A percentile compares a stretch with the other conserved stretches of the same genome.
These are phyloP conservation scores for Datnioides undecimradiatus DNA, from an alignment of 2,113 vertebrate species.

Conservation along the genomic window DNA sequence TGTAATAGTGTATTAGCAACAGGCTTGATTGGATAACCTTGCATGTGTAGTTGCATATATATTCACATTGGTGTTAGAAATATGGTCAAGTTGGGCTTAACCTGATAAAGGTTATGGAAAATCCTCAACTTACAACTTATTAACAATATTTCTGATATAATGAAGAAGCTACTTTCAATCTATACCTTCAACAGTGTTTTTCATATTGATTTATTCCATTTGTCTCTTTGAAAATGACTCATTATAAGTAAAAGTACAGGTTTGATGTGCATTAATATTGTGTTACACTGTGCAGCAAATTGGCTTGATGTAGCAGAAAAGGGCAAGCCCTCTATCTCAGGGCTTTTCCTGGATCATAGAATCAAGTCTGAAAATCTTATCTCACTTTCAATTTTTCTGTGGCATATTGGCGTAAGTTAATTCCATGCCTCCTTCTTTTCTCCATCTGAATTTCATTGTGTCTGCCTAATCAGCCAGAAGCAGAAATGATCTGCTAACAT, in stretches of 20 bases:
- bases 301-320: slow-evolving; percentile 29
- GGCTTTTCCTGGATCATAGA: slow-evolving; percentile 45
- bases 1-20: background rate
- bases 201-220: background rate
- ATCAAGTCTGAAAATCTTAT: slow-evolving; percentile 66
- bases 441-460: slow-evolving; percentile 76
- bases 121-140: too few species aligned
- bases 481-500: slow-evolving; percentile 83
- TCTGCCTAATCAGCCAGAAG: slow-evolving; percentile 76
- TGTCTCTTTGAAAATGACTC: background rate
- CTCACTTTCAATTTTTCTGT: slow-evolving; percentile 65
- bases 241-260: background rate
- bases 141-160: too few species aligned
- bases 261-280: background rate
- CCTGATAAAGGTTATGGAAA: background rate
- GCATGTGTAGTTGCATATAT: background rate
- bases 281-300: slow-evolving; percentile 25
- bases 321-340: background rate
- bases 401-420: slow-evolving; percentile 66
- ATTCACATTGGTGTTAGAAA: background rate
- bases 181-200: background rate
- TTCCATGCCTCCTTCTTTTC: slow-evolving; percentile 66
- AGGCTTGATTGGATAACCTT: slow-evolving; percentile 1
- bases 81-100: background rate
- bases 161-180: background rate